Evolutionary conservation across 2,888 invertebrate species (phyloP).

Genomic region (Mermis nigrescens): DNA sequence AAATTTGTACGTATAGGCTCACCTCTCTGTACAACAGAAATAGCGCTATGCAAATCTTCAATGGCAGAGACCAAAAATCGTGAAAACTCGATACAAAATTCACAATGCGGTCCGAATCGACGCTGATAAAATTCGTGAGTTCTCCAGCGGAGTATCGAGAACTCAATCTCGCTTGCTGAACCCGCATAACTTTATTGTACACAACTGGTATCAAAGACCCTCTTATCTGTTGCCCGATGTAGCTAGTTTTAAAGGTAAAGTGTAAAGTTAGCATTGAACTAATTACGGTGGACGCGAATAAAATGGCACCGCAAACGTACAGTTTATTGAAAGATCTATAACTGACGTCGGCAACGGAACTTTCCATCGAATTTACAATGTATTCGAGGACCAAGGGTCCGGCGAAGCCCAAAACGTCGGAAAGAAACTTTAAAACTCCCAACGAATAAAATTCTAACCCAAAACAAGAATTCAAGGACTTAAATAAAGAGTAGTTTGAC

Average conservation of each 20-base stretch:
- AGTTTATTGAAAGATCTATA: conserved; percentile 41
- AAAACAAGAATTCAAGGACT: conserved; percentile 49
- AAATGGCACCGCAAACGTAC: conserved; percentile 42
- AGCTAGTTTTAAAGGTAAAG: conserved; percentile 66
- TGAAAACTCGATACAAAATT: conserved; percentile 91
- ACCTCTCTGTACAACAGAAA: conserved; percentile 51
- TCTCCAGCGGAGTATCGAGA: conserved; percentile 47
- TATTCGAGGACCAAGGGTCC: conserved; percentile 68
- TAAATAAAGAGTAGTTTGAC: conserved; percentile 55
- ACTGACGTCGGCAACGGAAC: conserved; percentile 48
- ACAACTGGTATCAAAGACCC: not conserved
- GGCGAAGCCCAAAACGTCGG: conserved; percentile 64
- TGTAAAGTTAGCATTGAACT: conserved; percentile 63
- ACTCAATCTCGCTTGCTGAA: conserved; percentile 9
- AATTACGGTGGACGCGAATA: conserved; percentile 47
- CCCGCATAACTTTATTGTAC: not conserved
- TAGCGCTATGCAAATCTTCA: conserved; percentile 62
- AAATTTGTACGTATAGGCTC: too few relatives aligned
- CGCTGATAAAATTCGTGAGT: conserved; percentile 86
- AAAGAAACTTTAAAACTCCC: conserved; percentile 57
- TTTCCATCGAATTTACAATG: conserved; percentile 57
- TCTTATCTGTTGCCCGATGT: conserved; percentile 28
- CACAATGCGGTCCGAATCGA: conserved; percentile 79
- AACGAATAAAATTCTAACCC: conserved; percentile 63
- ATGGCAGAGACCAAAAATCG: conserved; percentile 83